Evolutionary conservation across 2,797 vertebrate species (phyloP), one percentile per base, ranked within the genome.

Genomic region (Epinephelus malabaricus): DNA sequence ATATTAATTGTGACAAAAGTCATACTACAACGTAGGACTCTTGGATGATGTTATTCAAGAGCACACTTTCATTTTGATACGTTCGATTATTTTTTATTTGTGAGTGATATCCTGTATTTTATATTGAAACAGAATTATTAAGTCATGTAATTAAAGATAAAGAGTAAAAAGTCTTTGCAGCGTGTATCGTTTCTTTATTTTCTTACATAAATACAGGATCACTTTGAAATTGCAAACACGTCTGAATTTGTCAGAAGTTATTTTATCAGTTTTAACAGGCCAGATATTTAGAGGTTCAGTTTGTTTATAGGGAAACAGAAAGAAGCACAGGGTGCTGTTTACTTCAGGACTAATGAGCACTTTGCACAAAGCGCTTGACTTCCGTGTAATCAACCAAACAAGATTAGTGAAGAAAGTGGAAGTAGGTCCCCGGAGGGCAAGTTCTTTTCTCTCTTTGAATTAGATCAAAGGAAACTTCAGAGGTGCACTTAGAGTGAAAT

Each of bases 381-480:
- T 90, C 86, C 49, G 30, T 86, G 87, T 92, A 91, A 92, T 93
- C 88, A 93, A 78, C 79, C 82, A 89, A 92, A 92, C 72, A 78
- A 85, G 86, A 92, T 91, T 86, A 92, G 83, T 82, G 75, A 84
- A 83, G 79, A 87, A 87, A 87, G 78, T 87, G 78, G 68, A 90
- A 83, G 72, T 5, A 23, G 50, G 64, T 60, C 72, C 80, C 82
- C 51, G 1, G 69, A 83, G 81, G 84, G 61, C 46, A 59, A 73
- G 40, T 69, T 87, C 64, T 81, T 82, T 79, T 78, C 73, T 83
- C 15, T 68, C 62, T 80, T 78, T 81, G 70, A 85, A 87, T 86
- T 62, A 77, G 62, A 84, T 91, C 77, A 92, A 81, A 89, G 65
- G 50, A 62, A 84, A 76, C 66, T 69, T 84, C 63, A 67, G 69